A percentile compares a stretch with the other conserved stretches of the same genome.
phyloP scores from a whole-genome alignment of 1,140 invertebrate genomes.

The Camponotus floridanus region DNA sequence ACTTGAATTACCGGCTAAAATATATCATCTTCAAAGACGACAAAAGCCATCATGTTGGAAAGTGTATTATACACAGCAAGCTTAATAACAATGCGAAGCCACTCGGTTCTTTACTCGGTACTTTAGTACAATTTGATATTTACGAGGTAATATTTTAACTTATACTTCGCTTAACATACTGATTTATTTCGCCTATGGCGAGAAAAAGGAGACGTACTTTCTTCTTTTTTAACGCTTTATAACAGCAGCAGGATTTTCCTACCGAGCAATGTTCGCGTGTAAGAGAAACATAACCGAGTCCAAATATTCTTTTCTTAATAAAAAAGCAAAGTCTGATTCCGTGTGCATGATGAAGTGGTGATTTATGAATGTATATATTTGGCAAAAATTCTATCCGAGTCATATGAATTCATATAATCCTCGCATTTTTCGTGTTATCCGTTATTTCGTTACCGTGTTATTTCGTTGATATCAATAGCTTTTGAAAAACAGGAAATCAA shows the following conservation, averaged over 20 bases:
- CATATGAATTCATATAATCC: conserved; percentile 1
- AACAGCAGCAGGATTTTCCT: conserved; percentile 11
- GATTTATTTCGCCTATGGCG: conserved; percentile 29
- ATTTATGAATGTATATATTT: conserved; percentile 30
- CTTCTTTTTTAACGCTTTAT: background rate
- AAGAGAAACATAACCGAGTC: background rate
- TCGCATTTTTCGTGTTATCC: conserved; percentile 13
- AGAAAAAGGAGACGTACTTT: conserved; percentile 31
- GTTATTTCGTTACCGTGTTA: background rate
- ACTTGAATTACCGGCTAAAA: conserved; percentile 19
- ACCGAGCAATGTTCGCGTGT: background rate
- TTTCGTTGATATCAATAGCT: conserved; percentile 5
- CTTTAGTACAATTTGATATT: conserved; percentile 60
- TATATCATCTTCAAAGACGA: conserved; percentile 40
- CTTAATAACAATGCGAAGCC: conserved; percentile 53
- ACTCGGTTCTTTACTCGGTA: conserved; percentile 47
- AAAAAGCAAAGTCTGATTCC: conserved; percentile 26
- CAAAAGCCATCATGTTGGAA: conserved; percentile 17
- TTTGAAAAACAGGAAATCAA: conserved; percentile 13
- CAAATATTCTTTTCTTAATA: conserved; percentile 33
- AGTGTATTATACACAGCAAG: conserved; percentile 30
- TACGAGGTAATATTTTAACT: conserved; percentile 57
- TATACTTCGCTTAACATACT: conserved; percentile 47
- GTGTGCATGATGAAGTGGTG: background rate
- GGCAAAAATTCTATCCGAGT: background rate